Conservation (phyloP, 2,888 invertebrate genomes). For the Conchocele bisecta region DNA sequence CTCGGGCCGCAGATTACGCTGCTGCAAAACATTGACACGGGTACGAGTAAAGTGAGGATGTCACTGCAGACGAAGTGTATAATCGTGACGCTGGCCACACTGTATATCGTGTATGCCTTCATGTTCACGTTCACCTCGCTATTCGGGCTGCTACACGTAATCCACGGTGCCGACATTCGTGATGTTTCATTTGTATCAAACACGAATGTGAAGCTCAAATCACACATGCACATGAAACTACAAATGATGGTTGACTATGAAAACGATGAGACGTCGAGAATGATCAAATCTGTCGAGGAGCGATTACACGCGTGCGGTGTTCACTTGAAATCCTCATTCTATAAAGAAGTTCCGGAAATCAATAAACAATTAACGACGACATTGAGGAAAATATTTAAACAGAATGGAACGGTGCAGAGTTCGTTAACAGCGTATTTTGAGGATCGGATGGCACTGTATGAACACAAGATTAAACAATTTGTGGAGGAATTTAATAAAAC, state of each 20-base stretch:
- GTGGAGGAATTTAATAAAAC: conserved; percentile 68
- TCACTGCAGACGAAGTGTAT: conserved; percentile 59
- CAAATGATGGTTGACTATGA: conserved; percentile 66
- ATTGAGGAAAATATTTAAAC: conserved; percentile 57
- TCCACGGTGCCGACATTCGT: conserved; percentile 62
- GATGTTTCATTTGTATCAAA: conserved; percentile 65
- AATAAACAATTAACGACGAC: conserved; percentile 44
- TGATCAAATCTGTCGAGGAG: conserved; percentile 65
- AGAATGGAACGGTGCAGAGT: conserved; percentile 61
- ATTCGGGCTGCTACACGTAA: conserved; percentile 71
- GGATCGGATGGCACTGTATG: conserved; percentile 54
- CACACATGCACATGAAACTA: conserved; percentile 63
- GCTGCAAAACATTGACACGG: conserved; percentile 58
- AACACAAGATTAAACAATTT: conserved; percentile 66
- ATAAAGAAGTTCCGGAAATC: conserved; percentile 51
- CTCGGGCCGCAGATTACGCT: conserved; percentile 53
- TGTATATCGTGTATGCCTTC: conserved; percentile 74
- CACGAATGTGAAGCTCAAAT: conserved; percentile 68
- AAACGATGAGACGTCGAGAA: conserved; percentile 57
- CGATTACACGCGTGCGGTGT: conserved; percentile 70
- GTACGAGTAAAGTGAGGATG: conserved; percentile 26
- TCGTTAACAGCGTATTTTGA: conserved; percentile 52
- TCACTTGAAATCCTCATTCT: conserved; percentile 62
- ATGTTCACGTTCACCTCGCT: conserved; percentile 75
- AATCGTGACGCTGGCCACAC: conserved; percentile 60